Evolutionary conservation across 1,140 invertebrate genomes (phyloP), one percentile per base, ranked within the genome.

Genomic region (Panonychus citri): DNA sequence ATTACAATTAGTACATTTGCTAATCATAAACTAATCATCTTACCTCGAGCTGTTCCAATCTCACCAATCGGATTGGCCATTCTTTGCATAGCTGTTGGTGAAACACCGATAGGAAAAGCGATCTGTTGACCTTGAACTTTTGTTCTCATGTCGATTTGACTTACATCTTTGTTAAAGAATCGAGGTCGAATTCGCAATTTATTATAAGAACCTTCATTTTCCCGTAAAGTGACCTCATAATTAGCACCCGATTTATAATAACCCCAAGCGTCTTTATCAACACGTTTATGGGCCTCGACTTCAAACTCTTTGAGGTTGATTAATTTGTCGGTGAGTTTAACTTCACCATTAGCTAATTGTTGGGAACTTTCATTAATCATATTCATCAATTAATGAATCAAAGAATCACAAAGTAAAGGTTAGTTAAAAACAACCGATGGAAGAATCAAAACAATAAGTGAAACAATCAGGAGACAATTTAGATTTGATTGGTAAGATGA

Each of bases 61-160:
- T 96, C 89, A 13, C 90, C 90, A 50, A 88, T 81, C 1, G 81
- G 77, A 72, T 90, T 81, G 0, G 88, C 86, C 83, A 96, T 83
- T 63, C 76, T 77, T 65, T 93, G 87, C 82, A 91, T 55, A 12
- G 88, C 88, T 4, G 85, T 84, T 1, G 90, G 87, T 0, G 89
- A 78, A 53, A 95, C 79, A 4, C n/a, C n/a, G n/a, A n/a, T n/a
- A n/a, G n/a, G n/a, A n/a, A n/a, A n/a, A n/a, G n/a, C n/a, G n/a
- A n/a, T n/a, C n/a, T n/a, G n/a, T n/a, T n/a, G n/a, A n/a, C n/a
- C n/a, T n/a, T n/a, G n/a, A n/a, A n/a, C n/a, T n/a, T n/a, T 69
- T 70, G 64, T 76, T 81, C 8, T 69, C 69, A 80, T 67, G 59
- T 81, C 73, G 56, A 79, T 68, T 21, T 72, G 71, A 0, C 76